Evolutionary conservation across 2,888 invertebrate species (phyloP).

Genomic region (Pyrrhia umbra): DNA sequence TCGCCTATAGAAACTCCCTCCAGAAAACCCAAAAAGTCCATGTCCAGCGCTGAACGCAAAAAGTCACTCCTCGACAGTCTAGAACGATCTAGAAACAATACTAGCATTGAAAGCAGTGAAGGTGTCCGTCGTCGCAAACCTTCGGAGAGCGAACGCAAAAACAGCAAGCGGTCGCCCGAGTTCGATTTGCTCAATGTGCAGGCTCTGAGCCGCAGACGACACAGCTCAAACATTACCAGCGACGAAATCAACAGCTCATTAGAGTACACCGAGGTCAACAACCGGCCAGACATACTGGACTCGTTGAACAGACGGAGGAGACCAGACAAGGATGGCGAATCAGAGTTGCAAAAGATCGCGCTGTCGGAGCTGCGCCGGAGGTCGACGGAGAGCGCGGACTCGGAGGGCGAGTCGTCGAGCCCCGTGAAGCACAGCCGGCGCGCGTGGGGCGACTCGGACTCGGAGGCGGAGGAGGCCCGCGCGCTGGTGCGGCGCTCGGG

Average conservation of each 20-base stretch:
- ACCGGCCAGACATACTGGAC: conserved; percentile 86
- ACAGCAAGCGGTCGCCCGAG: conserved; percentile 84
- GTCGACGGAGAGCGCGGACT: conserved; percentile 84
- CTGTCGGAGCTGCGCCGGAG: conserved; percentile 83
- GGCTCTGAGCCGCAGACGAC: conserved; percentile 82
- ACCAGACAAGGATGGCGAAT: conserved; percentile 76
- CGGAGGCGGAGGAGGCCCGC: conserved; percentile 92
- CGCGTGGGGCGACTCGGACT: conserved; percentile 89
- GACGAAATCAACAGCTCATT: conserved; percentile 87
- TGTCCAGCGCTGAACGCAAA: conserved; percentile 88
- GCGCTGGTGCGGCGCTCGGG: conserved; percentile 91
- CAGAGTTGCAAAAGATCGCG: conserved; percentile 82
- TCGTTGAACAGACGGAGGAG: conserved; percentile 80
- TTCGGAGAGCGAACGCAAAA: conserved; percentile 81
- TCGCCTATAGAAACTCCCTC: conserved; percentile 83
- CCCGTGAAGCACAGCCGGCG: conserved; percentile 79
- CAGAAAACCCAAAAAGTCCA: conserved; percentile 86
- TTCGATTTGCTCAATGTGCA: conserved; percentile 85
- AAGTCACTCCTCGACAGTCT: conserved; percentile 86
- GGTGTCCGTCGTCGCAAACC: conserved; percentile 81
- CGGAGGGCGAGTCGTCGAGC: conserved; percentile 81
- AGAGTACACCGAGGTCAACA: conserved; percentile 87
- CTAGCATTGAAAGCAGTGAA: conserved; percentile 87
- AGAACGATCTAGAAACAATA: conserved; percentile 86
- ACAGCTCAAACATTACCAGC: conserved; percentile 87